Conservation (phyloP, 1,140 invertebrate species). For the Scaptodrosophila lebanonensis region DNA sequence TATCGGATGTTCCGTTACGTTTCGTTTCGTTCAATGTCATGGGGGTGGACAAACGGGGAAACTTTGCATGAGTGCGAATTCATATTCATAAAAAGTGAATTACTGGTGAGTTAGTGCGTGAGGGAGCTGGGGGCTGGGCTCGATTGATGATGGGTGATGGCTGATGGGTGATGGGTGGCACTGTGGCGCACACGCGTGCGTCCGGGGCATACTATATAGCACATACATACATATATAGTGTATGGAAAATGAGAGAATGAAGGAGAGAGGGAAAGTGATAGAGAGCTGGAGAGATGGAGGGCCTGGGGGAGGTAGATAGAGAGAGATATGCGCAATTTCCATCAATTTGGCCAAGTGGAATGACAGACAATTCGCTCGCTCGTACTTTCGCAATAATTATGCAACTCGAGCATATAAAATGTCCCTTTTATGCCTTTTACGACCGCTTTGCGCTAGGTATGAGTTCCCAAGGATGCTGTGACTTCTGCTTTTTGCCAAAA, state of each 20-base stretch:
- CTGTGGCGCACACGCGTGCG: too few relatives aligned
- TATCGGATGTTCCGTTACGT: constrained; percentile 18
- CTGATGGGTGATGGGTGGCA: too few relatives aligned
- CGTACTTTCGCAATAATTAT: constrained; percentile 37
- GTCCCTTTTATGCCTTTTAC: constrained; percentile 42
- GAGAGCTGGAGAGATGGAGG: too few relatives aligned
- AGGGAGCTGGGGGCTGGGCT: too few relatives aligned
- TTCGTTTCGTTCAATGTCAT: not conserved
- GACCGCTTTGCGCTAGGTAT: constrained; percentile 31
- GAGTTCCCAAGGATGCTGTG: constrained; percentile 10
- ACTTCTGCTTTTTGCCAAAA: constrained; percentile 38
- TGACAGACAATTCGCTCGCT: constrained; percentile 18
- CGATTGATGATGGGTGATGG: too few relatives aligned
- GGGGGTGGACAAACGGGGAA: constrained; percentile 4
- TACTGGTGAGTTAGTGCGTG: too few relatives aligned
- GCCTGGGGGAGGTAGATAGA: too few relatives aligned
- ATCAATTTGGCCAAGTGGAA: constrained; percentile 26
- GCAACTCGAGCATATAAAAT: constrained; percentile 43
- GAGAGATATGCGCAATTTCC: constrained; percentile 24
- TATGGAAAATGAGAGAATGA: too few relatives aligned
- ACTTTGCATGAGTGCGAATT: constrained; percentile 6
- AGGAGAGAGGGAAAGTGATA: too few relatives aligned
- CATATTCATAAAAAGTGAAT: constrained; percentile 45
- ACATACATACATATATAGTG: too few relatives aligned
- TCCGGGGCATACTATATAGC: too few relatives aligned